These are phyloP conservation scores for Danaus melanippus DNA, from an alignment of 1,140 invertebrate genomes.

Conservation along the genomic window DNA sequence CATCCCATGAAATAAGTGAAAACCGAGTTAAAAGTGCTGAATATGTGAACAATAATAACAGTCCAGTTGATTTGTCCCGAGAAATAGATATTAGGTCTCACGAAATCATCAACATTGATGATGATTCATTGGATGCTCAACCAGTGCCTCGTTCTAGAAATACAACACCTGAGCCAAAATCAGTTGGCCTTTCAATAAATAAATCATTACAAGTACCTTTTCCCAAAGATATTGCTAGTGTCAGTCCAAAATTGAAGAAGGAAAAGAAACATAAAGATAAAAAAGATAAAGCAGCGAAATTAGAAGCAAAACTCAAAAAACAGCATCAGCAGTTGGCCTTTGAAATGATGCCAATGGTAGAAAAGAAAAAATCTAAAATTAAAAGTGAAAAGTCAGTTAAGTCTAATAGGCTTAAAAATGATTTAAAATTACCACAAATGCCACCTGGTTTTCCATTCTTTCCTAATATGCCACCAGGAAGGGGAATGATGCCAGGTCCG, in stretches of 20 bases:
- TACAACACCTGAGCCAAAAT: conserved; percentile 29
- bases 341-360: conserved; percentile 50
- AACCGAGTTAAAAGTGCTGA: conserved; percentile 51
- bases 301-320: conserved; percentile 67
- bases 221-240: conserved; percentile 61
- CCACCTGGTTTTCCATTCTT: conserved; percentile 70
- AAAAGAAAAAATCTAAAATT: conserved; percentile 56
- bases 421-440: conserved; percentile 72
- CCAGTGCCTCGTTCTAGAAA: conserved; percentile 32
- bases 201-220: conserved; percentile 55
- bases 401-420: conserved; percentile 76
- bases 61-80: conserved; percentile 65
- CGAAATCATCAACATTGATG: conserved; percentile 66
- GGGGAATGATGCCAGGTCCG: conserved; percentile 73
- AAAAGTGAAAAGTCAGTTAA: conserved; percentile 47
- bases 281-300: conserved; percentile 72
- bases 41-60: conserved; percentile 65
- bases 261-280: conserved; percentile 78
- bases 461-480: conserved; percentile 68
- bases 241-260: conserved; percentile 72
- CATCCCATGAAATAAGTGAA: conserved; percentile 42
- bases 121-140: conserved; percentile 58
- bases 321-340: conserved; percentile 57
- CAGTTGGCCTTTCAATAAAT: conserved; percentile 47
- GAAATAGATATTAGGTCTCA: conserved; percentile 61